These are phyloP conservation scores for Teleopsis dalmanni DNA, from an alignment of 1,140 invertebrate species.

Conservation along the genomic window DNA sequence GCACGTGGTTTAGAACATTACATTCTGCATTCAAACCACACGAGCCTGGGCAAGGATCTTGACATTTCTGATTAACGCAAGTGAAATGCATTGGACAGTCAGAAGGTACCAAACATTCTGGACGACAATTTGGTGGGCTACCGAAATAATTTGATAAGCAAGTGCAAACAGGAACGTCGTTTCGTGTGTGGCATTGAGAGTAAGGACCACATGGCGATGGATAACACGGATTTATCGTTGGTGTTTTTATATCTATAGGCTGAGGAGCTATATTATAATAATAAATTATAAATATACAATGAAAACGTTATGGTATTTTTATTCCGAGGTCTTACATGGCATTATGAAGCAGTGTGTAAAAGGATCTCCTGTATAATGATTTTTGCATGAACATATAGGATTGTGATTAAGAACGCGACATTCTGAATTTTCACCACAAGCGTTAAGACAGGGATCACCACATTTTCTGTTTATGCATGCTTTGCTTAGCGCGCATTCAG, in stretches of 20 bases:
- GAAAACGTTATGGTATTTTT: conserved; percentile 52
- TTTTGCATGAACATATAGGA: conserved; percentile 66
- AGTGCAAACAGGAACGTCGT: conserved; percentile 67
- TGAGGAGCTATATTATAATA: conserved; percentile 44
- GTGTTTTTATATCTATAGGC: conserved; percentile 65
- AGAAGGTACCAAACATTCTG: conserved; percentile 61
- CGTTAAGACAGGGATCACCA: conserved; percentile 68
- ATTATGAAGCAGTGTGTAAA: conserved; percentile 60
- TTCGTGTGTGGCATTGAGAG: conserved; percentile 61
- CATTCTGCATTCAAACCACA: conserved; percentile 72
- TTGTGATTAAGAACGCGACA: conserved; percentile 76
- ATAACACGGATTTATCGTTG: conserved; percentile 48
- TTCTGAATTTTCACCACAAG: conserved; percentile 67
- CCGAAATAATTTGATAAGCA: conserved; percentile 65
- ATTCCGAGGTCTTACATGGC: conserved; percentile 49
- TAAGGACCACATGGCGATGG: conserved; percentile 63
- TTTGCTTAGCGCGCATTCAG: conserved; percentile 66
- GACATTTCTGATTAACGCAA: conserved; percentile 73
- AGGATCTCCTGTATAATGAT: conserved; percentile 70
- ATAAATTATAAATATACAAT: conserved; percentile 51
- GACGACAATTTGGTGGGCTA: conserved; percentile 58
- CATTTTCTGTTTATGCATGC: conserved; percentile 75
- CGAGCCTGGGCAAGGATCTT: conserved; percentile 68
- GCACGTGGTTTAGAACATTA: conserved; percentile 64
- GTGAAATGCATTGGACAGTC: conserved; percentile 63